These are phyloP conservation scores for Cephus cinctus DNA, from an alignment of 1,140 invertebrate genomes.

Conservation along the genomic window DNA sequence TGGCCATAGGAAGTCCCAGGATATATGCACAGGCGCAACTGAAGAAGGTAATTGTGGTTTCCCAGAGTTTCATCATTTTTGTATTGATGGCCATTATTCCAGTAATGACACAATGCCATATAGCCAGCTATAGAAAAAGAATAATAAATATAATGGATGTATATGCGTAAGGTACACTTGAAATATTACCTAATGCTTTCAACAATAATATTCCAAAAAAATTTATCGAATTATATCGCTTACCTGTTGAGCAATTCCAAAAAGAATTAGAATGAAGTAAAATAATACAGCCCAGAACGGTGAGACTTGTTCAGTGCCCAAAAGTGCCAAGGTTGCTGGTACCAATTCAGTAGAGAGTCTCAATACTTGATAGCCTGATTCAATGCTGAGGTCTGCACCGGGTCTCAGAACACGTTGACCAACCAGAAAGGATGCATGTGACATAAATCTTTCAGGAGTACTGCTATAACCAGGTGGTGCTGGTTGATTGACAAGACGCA, in stretches of 20 bases:
- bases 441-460: constrained; percentile 66
- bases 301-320: constrained; percentile 68
- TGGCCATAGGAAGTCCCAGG: constrained; percentile 84
- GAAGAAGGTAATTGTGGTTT: constrained; percentile 83
- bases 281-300: constrained; percentile 86
- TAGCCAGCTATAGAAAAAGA: constrained; percentile 58
- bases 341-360: constrained; percentile 82
- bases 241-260: constrained; percentile 82
- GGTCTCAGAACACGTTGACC: constrained; percentile 66
- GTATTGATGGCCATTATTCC: constrained; percentile 77
- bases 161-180: background rate
- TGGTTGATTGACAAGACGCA: constrained; percentile 58
- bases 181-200: no score
- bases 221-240: constrained; percentile 1
- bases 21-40: constrained; percentile 81
- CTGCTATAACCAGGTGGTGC: constrained; percentile 52
- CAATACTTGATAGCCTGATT: constrained; percentile 76
- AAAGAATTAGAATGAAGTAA: constrained; percentile 81
- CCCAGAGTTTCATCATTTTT: constrained; percentile 70
- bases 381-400: constrained; percentile 53
- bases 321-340: constrained; percentile 75
- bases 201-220: background rate
- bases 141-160: background rate
- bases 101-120: constrained; percentile 80
- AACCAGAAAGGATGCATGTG: constrained; percentile 69